phyloP scores from a whole-genome alignment of 1,140 invertebrate genomes.

The Agraylea sexmaculata region DNA sequence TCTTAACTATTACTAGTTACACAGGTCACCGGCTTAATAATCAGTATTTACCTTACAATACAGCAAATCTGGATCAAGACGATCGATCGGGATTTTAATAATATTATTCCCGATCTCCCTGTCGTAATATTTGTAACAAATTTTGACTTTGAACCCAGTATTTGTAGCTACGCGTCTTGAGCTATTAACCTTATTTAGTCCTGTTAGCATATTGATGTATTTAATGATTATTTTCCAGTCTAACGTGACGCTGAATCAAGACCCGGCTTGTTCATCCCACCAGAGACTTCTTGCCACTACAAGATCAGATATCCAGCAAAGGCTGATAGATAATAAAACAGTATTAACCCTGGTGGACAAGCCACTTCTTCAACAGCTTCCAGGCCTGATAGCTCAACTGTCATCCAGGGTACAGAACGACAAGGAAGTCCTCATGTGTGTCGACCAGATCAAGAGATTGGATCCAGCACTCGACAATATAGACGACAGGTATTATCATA shows the following conservation, averaged over 20 bases:
- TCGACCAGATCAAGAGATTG: slow-evolving; percentile 47
- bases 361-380: slow-evolving; percentile 43
- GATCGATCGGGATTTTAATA: too few species aligned
- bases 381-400: slow-evolving; percentile 43
- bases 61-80: too few species aligned
- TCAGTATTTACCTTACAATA: too few species aligned
- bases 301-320: slow-evolving; percentile 69
- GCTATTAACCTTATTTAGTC: too few species aligned
- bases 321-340: slow-evolving; percentile 86
- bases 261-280: slow-evolving; percentile 78
- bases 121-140: too few species aligned
- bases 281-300: slow-evolving; percentile 75
- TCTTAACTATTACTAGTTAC: too few species aligned
- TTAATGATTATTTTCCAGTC: slow-evolving; percentile 25
- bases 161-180: too few species aligned
- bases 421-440: slow-evolving; percentile 54
- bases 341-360: slow-evolving; percentile 76
- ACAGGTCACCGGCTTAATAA: too few species aligned
- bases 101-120: too few species aligned
- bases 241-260: slow-evolving; percentile 54
- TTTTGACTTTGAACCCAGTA: too few species aligned
- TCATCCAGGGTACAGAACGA: slow-evolving; percentile 54
- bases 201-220: background rate
- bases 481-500: slow-evolving; percentile 31
- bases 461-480: slow-evolving; percentile 39